Base-by-base conservation (phyloP, 2,113 vertebrate genomes). In the Xenopus laevis region DNA sequence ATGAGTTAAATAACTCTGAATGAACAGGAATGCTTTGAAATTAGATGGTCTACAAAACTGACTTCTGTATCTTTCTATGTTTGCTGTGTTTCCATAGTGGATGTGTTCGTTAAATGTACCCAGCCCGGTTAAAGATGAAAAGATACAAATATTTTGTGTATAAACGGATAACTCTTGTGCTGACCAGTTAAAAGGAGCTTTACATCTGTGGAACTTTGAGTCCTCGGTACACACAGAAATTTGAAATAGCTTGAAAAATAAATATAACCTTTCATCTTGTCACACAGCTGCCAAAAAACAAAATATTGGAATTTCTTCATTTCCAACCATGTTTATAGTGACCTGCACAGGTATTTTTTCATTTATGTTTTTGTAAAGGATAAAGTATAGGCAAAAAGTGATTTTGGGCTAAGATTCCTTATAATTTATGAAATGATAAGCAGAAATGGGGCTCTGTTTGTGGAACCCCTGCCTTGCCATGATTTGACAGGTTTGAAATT, bases 1-100 rank as follows among this genome's bases (percentile, higher is more conserved):
- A 69, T 55, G 47, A 69, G 73, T 63, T 76, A 62, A 62, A 64
- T 69, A 30, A 63, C 66, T 63, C 47, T 68, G 44, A 74, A 74
- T 61, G 72, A 65, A 27, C 65, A 68, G 45, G 72, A 74, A 74
- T 74, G 65, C 72, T 74, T 68, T 74, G 65, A 74, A 68, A 74
- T 74, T 68, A 61, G 57, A 68, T 8, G 16, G 40, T 60, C 47
- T 68, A 60, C 21, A 50, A 60, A 66, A 74, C 67, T 74, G 65
- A 27, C 47, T 69, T 69, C 59, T 69, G 66, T 45, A 63, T 21
- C 59, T 69, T 75, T 65, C 46, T 46, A 50, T 62, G 63, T 75
- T 75, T 53, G 45, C 45, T 68, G 46, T 69, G 60, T 62, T 40
- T 69, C 33, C 27, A 52, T 52, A 63, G 64, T 62, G 21, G 21